A percentile compares a stretch with the other conserved stretches of the same genome.
Conservation (phyloP, 2,113 vertebrate species). For the Zingel zingel region DNA sequence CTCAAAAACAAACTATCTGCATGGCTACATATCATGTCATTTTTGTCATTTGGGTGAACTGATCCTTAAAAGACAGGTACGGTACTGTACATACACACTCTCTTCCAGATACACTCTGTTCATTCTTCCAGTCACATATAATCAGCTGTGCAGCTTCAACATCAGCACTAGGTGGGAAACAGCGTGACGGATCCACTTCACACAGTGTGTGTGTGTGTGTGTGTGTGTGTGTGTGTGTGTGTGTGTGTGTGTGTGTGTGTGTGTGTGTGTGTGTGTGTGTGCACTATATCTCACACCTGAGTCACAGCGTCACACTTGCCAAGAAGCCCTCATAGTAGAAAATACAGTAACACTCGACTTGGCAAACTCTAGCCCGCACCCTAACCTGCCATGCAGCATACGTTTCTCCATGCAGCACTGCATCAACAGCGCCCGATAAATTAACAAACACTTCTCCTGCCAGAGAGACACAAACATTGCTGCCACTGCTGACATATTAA, state of each 20-base stretch:
- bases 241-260: neutral
- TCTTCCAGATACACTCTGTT: neutral
- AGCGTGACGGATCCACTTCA: slow-evolving; percentile 17
- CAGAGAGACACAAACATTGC: slow-evolving; percentile 4
- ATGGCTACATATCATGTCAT: neutral
- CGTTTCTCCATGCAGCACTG: neutral
- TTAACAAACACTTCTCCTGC: slow-evolving; percentile 28
- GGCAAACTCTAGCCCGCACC: slow-evolving; percentile 4
- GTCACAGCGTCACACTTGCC: slow-evolving; percentile 26
- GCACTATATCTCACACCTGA: slow-evolving; percentile 17
- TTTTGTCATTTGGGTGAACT: neutral
- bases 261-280: neutral
- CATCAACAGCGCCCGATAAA: slow-evolving; percentile 32
- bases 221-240: neutral
- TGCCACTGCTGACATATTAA: neutral
- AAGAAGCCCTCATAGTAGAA: slow-evolving; percentile 7
- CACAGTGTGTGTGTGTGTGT: neutral
- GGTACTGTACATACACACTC: neutral
- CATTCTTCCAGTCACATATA: slow-evolving; percentile 1
- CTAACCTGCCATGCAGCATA: slow-evolving; percentile 24
- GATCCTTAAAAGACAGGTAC: neutral
- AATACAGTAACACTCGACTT: slow-evolving; percentile 31
- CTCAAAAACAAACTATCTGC: neutral
- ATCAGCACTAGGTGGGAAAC: neutral
- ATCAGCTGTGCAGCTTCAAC: slow-evolving; percentile 1